Base-by-base conservation (phyloP, 2,113 vertebrate genomes). In the Salvelinus alpinus region DNA sequence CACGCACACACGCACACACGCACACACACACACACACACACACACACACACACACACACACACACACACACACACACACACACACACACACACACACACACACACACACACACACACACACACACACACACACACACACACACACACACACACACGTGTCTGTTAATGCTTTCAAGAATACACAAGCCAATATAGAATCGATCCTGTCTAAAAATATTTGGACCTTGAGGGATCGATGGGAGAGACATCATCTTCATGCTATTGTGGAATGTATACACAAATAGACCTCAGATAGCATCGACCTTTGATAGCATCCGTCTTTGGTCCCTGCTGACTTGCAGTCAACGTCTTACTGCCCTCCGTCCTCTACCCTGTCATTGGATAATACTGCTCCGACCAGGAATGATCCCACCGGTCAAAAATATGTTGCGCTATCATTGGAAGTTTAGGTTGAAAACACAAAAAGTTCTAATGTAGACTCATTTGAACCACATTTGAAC, bases 161-260 rank as follows among this genome's bases (percentile, higher is more conserved):
- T 64, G 77, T 81, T 83, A 88, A 82, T 83, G 88, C 87, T 94
- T 94, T 90, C 92, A 79, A 89, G 91, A 94, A 94, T 84, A 86
- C 76, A 81, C 62, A 59, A 51, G 72, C 87, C 74, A 25, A 90
- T 88, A 89, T 88, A 89, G 75, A 92, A 92, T 93, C 90, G 67
- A 93, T 91, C 78, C 51, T 84, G 73, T 85, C 92, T 93, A 93
- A 93, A 94, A 93, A 93, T 93, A 92, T 92, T 91, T 91, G 85
- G 87, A 88, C 88, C 85, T 68, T 82, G 78, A 72, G 74, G 75
- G 86, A 92, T 94, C 92, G 78, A 93, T 92, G 82, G 24, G 73
- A 84, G 87, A 87, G 88, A 91, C 51, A 18, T 91, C 89, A 86
- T 90, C 87, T 82, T 81, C 88, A 83, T 87, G 86, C 86, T 82